Evolutionary conservation across 2,113 vertebrate species (phyloP), one percentile per base, ranked within the genome.

Genomic region (Calidris pugnax): DNA sequence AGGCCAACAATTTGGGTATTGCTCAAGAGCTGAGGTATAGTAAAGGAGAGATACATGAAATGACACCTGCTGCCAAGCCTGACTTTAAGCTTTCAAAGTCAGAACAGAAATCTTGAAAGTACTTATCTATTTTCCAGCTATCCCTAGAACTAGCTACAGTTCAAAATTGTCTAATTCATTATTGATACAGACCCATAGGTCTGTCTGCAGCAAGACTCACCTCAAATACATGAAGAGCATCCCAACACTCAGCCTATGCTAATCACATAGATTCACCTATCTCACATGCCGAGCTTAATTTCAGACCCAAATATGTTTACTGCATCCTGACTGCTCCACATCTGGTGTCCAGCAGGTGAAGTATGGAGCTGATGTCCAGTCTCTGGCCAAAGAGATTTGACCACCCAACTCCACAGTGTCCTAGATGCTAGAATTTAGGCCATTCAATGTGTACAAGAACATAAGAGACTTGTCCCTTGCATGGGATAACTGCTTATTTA

Each of bases 381-480:
- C 53, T 82, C 23, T 57, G 39, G 14, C 8, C 19, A 7, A 87
- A 85, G 37, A 73, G 45, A 23, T 23, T 21, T 75, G 62, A 66
- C 27, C 27, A 57, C 33, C 3, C 5, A 30, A 18, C 35, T 76
- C 28, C 45, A 69, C 23, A 28, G 45, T 32, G 7, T 20, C 26
- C 16, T 48, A 60, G 30, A 11, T 92, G 19, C 33, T 76, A 37
- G 30, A 64, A 64, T 14, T 56, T 10, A 60, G 39, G 85, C 3
- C 1, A 22, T 13, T 35, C 1, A 2, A 33, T 5, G 18, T 19
- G 7, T 11, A 24, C 6, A 20, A 41, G 39, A 85, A 45, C 0
- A 0, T 60, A 56, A 48, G 18, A 72, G 7, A 21, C 13, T 68
- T 7, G 3, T 33, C 33, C 9, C 14, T 56, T 53, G 6, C 28